phyloP scores from a whole-genome alignment of 2,888 invertebrate species.

The Drosophila ezoana region DNA sequence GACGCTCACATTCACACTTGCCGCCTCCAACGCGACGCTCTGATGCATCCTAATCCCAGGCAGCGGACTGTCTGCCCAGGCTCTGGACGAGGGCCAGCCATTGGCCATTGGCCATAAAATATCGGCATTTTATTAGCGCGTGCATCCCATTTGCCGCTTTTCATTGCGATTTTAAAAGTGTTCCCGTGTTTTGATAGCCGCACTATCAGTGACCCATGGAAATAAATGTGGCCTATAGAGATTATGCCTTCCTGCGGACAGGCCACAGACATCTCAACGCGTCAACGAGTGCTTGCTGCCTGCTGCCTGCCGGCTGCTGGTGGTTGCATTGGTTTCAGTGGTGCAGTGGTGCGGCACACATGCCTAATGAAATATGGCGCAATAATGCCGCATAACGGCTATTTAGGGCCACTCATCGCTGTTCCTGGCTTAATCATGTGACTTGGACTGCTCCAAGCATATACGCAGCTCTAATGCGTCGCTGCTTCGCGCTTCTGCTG shows the following conservation, averaged over 20 bases:
- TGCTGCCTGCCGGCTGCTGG: neutral
- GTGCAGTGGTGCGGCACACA: constrained; percentile 29
- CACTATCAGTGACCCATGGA: constrained; percentile 82
- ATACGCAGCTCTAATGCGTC: constrained; percentile 63
- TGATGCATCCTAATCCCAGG: constrained; percentile 14
- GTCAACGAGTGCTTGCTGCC: constrained; percentile 20
- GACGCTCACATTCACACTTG: constrained; percentile 71
- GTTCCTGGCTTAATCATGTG: constrained; percentile 39
- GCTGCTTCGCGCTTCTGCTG: constrained; percentile 65
- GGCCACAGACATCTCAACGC: constrained; percentile 45
- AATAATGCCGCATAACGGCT: constrained; percentile 77
- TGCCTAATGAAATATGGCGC: constrained; percentile 76
- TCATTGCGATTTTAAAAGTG: constrained; percentile 83
- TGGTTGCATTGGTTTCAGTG: neutral
- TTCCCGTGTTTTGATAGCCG: constrained; percentile 83
- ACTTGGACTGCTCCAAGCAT: constrained; percentile 9
- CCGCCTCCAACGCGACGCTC: constrained; percentile 53
- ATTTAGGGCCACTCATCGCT: constrained; percentile 72
- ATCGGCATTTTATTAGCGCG: constrained; percentile 82
- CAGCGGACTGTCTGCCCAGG: constrained; percentile 6
- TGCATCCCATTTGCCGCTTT: constrained; percentile 81
- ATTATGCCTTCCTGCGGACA: constrained; percentile 71
- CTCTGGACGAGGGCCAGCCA: constrained; percentile 13
- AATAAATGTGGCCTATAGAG: constrained; percentile 83
- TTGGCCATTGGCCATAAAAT: constrained; percentile 70